Conservation (phyloP, 1,140 invertebrate genomes). For the Cydia strobilella region DNA sequence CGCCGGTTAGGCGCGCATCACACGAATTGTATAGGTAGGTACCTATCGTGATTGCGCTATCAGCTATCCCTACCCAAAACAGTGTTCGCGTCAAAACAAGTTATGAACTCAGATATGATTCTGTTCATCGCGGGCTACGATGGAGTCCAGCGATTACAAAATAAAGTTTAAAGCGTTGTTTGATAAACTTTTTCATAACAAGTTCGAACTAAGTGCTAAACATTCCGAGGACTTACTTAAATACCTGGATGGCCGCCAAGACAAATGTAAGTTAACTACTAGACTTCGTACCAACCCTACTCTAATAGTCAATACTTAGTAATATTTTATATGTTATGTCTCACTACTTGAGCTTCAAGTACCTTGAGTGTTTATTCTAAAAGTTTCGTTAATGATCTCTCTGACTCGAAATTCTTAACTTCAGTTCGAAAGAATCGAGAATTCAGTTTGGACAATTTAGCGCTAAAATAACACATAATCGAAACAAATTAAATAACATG, state of each 20-base stretch:
- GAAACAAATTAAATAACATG: too few relatives aligned
- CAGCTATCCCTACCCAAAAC: neutral
- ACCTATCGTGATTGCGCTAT: neutral
- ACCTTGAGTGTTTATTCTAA: neutral
- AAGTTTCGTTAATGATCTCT: too few relatives aligned
- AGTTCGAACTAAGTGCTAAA: slow-evolving; percentile 39
- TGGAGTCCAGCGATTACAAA: slow-evolving; percentile 30
- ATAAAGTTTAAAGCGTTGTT: slow-evolving; percentile 33
- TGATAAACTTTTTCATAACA: slow-evolving; percentile 38
- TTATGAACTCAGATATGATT: neutral
- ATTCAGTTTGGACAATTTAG: too few relatives aligned
- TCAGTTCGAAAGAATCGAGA: too few relatives aligned
- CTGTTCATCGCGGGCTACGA: neutral
- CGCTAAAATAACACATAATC: too few relatives aligned
- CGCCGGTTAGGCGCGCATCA: too few relatives aligned
- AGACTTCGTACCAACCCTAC: neutral
- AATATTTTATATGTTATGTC: too few relatives aligned
- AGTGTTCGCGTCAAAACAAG: neutral
- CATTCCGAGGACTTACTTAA: slow-evolving; percentile 41
- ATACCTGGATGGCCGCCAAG: slow-evolving; percentile 35
- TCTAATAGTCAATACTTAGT: too few relatives aligned
- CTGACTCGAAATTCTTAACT: too few relatives aligned
- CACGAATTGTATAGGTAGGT: neutral
- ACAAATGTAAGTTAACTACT: slow-evolving; percentile 34
- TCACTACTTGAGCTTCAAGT: too few relatives aligned